phyloP scores from a whole-genome alignment of 2,888 invertebrate species.

The Polydrusus pterygomalis region DNA sequence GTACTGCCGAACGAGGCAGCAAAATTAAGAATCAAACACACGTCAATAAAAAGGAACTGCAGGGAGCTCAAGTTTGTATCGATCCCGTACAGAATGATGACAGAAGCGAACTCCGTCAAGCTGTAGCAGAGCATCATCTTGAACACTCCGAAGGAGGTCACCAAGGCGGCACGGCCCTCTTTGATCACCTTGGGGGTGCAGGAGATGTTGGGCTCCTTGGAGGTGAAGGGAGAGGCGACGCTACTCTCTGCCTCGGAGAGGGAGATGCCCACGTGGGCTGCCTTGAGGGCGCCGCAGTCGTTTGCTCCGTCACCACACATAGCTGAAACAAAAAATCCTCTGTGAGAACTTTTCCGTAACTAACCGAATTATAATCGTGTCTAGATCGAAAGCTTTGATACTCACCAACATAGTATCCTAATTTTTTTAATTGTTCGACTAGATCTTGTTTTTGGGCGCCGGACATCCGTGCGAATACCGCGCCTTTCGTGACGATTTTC shows the following conservation, averaged over 20 bases:
- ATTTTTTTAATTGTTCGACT: slow-evolving; percentile 87
- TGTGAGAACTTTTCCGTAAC: too few relatives aligned
- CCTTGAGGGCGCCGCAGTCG: slow-evolving; percentile 95
- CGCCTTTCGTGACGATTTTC: slow-evolving; percentile 83
- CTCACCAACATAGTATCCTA: slow-evolving; percentile 92
- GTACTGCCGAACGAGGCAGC: slow-evolving; percentile 81
- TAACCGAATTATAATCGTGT: slow-evolving; percentile 4
- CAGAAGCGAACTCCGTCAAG: slow-evolving; percentile 91
- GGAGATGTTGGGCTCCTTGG: slow-evolving; percentile 87
- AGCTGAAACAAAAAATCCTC: slow-evolving; percentile 72
- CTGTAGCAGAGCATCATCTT: slow-evolving; percentile 99
- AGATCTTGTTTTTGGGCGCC: slow-evolving; percentile 96
- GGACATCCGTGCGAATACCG: slow-evolving; percentile 95
- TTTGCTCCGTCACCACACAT: slow-evolving; percentile 99
- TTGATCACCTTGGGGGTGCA: slow-evolving; percentile 88
- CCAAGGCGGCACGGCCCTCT: slow-evolving; percentile 93
- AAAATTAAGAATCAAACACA: slow-evolving; percentile 77
- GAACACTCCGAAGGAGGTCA: slow-evolving; percentile 98
- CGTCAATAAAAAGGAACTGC: slow-evolving; percentile 81
- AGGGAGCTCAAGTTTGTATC: slow-evolving; percentile 77
- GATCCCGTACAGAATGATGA: slow-evolving; percentile 88
- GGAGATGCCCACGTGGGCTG: slow-evolving; percentile 93
- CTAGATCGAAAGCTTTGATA: slow-evolving; percentile 1
- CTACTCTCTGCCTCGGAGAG: slow-evolving; percentile 94
- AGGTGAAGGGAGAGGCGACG: slow-evolving; percentile 96